These are phyloP conservation scores for Xerus inauris DNA, from an alignment of 2,113 vertebrate genomes.

Conservation along the genomic window DNA sequence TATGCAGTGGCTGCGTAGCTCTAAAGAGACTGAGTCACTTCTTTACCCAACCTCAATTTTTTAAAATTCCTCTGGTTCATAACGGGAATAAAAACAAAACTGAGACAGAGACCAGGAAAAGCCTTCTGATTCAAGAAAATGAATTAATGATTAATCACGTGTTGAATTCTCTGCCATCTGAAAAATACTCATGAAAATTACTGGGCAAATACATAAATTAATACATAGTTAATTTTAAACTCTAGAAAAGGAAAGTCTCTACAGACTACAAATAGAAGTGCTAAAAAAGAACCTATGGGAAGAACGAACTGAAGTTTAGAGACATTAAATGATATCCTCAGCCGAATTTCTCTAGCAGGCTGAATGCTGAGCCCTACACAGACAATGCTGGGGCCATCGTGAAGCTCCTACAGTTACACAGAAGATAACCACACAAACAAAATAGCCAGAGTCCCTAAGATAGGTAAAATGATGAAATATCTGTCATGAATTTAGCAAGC, in stretches of 20 bases:
- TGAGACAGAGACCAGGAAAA: neutral
- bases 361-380: neutral
- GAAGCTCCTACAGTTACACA: neutral
- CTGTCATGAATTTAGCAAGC: neutral
- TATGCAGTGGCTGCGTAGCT: neutral
- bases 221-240: slow-evolving; percentile 9
- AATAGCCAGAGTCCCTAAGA: neutral
- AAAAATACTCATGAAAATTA: neutral
- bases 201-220: neutral
- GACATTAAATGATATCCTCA: neutral
- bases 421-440: neutral
- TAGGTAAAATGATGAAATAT: neutral
- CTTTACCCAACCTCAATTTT: neutral
- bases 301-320: neutral
- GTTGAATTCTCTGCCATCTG: neutral
- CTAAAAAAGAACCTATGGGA: neutral
- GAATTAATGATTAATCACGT: neutral
- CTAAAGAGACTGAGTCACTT: slow-evolving; percentile 9
- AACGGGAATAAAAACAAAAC: slow-evolving; percentile 42
- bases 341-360: neutral
- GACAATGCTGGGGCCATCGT: neutral
- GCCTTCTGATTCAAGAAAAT: neutral
- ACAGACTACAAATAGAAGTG: neutral
- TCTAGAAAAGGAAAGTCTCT: neutral
- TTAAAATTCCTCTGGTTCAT: neutral